phyloP scores from a whole-genome alignment of 2,888 invertebrate species.

The Andrena camellia region DNA sequence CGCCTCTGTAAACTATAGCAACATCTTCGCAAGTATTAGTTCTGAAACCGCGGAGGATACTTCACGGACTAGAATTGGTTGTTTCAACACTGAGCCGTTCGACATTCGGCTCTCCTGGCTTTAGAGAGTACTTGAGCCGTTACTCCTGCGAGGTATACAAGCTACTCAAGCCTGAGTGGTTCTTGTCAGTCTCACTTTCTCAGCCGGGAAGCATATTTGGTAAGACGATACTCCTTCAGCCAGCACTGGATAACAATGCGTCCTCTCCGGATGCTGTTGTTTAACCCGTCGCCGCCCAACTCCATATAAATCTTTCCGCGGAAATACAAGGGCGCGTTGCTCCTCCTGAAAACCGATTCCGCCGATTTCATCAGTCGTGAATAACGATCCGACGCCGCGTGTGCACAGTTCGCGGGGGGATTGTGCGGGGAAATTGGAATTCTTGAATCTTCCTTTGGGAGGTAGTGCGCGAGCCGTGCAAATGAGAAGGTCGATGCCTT shows the following conservation, averaged over 20 bases:
- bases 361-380: too few species aligned
- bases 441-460: background rate
- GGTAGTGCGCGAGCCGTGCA: conserved; percentile 19
- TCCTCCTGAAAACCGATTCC: conserved; percentile 6
- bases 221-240: conserved; percentile 61
- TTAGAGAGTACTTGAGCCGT: conserved; percentile 67
- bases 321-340: conserved; percentile 26
- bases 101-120: conserved; percentile 65
- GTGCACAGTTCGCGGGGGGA: conserved; percentile 1
- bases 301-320: conserved; percentile 24
- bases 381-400: background rate
- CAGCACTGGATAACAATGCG: conserved; percentile 53
- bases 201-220: conserved; percentile 66
- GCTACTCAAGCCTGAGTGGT: conserved; percentile 66
- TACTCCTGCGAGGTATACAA: conserved; percentile 68
- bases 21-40: conserved; percentile 67
- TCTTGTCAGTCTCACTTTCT: conserved; percentile 70
- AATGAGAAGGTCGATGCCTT: conserved; percentile 10
- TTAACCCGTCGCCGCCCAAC: conserved; percentile 32
- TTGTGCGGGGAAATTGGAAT: background rate
- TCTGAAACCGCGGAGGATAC: conserved; percentile 69
- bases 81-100: conserved; percentile 69
- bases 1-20: conserved; percentile 47
- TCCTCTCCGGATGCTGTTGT: conserved; percentile 32
- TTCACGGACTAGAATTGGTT: conserved; percentile 70